Percentiles rank a stretch among this genome's conserved stretches.
phyloP scores from a whole-genome alignment of 1,140 invertebrate genomes.

The Drosophila nigrodunni region DNA sequence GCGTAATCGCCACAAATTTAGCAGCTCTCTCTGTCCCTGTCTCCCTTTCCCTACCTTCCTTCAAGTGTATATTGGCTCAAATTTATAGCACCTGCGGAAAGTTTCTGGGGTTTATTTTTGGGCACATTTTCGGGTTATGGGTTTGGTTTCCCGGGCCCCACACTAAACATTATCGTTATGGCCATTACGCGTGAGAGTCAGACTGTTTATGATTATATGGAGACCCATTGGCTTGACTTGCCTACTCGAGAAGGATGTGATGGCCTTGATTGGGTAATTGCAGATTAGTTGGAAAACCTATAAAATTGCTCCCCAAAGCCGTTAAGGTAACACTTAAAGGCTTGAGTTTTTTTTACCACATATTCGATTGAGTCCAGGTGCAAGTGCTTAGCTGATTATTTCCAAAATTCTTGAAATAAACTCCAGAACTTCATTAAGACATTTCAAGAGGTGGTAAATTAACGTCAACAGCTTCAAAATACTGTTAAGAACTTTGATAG shows the following conservation, averaged over 20 bases:
- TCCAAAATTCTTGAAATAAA: constrained; percentile 13
- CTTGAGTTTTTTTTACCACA: constrained; percentile 15
- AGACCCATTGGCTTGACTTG: constrained; percentile 18
- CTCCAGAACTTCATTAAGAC: constrained; percentile 7
- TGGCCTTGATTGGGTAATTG: constrained; percentile 31
- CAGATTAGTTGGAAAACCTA: constrained; percentile 38
- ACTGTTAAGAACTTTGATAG: constrained; percentile 22
- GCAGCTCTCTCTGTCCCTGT: not conserved
- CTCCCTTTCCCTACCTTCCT: not conserved
- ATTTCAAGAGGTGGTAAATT: constrained; percentile 10
- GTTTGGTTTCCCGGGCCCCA: constrained; percentile 12
- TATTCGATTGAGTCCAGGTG: constrained; percentile 4
- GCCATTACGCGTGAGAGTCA: constrained; percentile 54
- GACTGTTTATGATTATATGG: constrained; percentile 53
- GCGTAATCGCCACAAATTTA: constrained; percentile 36
- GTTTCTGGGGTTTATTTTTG: not conserved
- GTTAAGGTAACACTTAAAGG: constrained; percentile 18
- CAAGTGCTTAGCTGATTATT: constrained; percentile 7
- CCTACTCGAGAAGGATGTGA: constrained; percentile 15
- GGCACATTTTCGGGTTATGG: constrained; percentile 6
- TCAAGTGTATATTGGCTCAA: constrained; percentile 8
- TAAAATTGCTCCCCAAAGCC: constrained; percentile 4
- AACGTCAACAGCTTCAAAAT: not conserved
- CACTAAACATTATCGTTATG: constrained; percentile 65
- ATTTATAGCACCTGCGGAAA: constrained; percentile 38